phyloP scores from a whole-genome alignment of 1,140 invertebrate genomes.

The Drosophila teissieri region DNA sequence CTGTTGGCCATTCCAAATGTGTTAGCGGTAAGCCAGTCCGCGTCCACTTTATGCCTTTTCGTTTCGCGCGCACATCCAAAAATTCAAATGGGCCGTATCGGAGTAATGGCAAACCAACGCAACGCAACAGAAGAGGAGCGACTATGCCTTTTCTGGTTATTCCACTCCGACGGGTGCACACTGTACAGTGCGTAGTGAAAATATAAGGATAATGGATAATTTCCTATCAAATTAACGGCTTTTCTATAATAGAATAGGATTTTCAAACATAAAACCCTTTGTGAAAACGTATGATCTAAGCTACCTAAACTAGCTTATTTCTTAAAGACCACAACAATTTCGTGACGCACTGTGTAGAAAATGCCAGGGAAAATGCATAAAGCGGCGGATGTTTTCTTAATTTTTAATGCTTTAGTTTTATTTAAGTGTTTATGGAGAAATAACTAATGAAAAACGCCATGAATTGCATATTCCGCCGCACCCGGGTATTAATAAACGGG shows the following conservation, averaged over 20 bases:
- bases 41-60: conserved; percentile 57
- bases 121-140: conserved; percentile 11
- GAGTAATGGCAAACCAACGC: conserved; percentile 63
- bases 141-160: conserved; percentile 34
- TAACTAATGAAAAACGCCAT: conserved; percentile 77
- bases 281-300: background rate
- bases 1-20: conserved; percentile 5
- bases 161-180: conserved; percentile 2
- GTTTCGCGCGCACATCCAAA: conserved; percentile 70
- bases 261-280: background rate
- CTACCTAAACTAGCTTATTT: too few relatives aligned
- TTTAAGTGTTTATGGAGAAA: conserved; percentile 82
- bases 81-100: conserved; percentile 71
- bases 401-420: conserved; percentile 79
- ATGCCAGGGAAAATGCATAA: conserved; percentile 73
- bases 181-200: conserved; percentile 26
- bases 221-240: too few relatives aligned
- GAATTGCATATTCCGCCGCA: conserved; percentile 70
- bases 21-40: conserved; percentile 68
- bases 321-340: background rate
- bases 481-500: conserved; percentile 71
- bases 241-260: background rate
- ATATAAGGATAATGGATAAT: background rate
- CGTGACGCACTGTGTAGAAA: conserved; percentile 36
- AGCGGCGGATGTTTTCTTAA: conserved; percentile 62